phyloP scores from a whole-genome alignment of 2,113 vertebrate species.

The Hyla sarda region DNA sequence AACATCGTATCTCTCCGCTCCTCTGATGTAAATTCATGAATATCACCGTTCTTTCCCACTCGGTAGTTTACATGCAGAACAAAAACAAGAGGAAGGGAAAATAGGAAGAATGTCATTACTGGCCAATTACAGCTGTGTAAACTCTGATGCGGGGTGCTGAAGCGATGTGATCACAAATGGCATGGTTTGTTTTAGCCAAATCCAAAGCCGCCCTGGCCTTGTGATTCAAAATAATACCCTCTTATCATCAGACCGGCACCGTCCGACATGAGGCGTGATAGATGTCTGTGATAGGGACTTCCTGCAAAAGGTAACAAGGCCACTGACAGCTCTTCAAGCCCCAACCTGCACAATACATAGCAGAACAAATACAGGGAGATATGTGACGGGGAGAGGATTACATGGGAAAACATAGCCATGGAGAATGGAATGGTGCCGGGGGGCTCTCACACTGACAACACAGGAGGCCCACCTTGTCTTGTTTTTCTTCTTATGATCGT shows the following conservation, averaged over 20 bases:
- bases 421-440: slow-evolving; percentile 38
- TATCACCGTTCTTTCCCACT: background rate
- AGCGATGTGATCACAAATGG: slow-evolving; percentile 54
- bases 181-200: slow-evolving; percentile 24
- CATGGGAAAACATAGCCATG: slow-evolving; percentile 42
- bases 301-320: slow-evolving; percentile 44
- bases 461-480: slow-evolving; percentile 33
- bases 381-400: slow-evolving; percentile 28
- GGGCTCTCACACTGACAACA: slow-evolving; percentile 12
- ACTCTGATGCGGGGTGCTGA: slow-evolving; percentile 6
- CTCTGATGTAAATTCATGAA: background rate
- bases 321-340: slow-evolving; percentile 55
- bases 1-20: background rate
- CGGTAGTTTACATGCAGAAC: slow-evolving; percentile 10
- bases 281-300: slow-evolving; percentile 46
- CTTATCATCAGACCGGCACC: slow-evolving; percentile 48
- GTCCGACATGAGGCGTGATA: slow-evolving; percentile 43
- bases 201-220: slow-evolving; percentile 47
- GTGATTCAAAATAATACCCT: slow-evolving; percentile 56
- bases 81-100: slow-evolving; percentile 44
- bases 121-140: slow-evolving; percentile 56
- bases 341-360: slow-evolving; percentile 47
- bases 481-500: slow-evolving; percentile 5
- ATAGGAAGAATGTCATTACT: slow-evolving; percentile 45
- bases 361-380: slow-evolving; percentile 27